These are phyloP conservation scores for Acrobasis suavella DNA, from an alignment of 2,888 invertebrate species.

Conservation along the genomic window DNA sequence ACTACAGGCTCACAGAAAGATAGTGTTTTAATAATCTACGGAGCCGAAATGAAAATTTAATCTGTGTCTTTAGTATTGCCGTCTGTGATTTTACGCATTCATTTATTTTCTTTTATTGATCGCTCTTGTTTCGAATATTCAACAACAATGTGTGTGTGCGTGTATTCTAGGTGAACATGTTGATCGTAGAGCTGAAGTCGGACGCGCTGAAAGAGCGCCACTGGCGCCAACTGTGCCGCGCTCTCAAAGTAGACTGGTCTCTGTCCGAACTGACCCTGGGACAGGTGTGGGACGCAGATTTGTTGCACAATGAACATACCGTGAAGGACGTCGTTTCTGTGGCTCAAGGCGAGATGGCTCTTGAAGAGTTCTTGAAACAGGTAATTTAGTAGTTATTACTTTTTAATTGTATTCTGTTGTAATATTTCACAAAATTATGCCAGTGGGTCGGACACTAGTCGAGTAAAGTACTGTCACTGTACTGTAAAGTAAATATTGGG, in stretches of 20 bases:
- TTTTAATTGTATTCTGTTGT: no score
- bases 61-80: no score
- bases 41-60: neutral
- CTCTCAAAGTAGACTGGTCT: slow-evolving; percentile 97
- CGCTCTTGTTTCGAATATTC: neutral
- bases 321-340: slow-evolving; percentile 98
- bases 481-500: no score
- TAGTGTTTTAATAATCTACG: no score
- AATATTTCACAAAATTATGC: no score
- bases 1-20: no score
- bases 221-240: slow-evolving; percentile 98
- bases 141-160: slow-evolving; percentile 72
- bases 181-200: slow-evolving; percentile 98
- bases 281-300: slow-evolving; percentile 99
- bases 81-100: no score
- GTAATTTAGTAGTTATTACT: slow-evolving; percentile 74
- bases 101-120: slow-evolving; percentile 70
- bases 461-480: no score
- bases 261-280: slow-evolving; percentile 97
- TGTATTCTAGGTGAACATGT: slow-evolving; percentile 89
- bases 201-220: slow-evolving; percentile 99
- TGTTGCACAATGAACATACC: slow-evolving; percentile 95
- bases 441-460: no score
- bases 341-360: slow-evolving; percentile 99
- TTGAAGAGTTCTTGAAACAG: slow-evolving; percentile 99